Evolutionary conservation across 2,797 vertebrate genomes (phyloP), one percentile per base, ranked within the genome.

Genomic region (Epinephelus malabaricus): DNA sequence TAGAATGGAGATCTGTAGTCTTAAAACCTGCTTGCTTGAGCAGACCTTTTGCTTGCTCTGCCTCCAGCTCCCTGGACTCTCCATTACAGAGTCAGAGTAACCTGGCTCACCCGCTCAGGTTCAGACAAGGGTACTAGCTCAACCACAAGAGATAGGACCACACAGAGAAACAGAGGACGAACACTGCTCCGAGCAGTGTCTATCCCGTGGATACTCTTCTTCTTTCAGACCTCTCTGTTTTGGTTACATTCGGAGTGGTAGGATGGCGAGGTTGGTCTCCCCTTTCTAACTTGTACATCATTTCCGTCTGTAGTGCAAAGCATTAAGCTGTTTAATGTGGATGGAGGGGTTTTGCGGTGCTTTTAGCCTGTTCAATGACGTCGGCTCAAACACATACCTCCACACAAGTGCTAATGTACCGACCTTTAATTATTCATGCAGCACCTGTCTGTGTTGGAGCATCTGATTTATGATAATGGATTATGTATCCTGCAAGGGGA

Each of bases 341-440:
- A 82, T 85, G 76, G 85, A 89, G 63, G 82, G 79, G 68, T 83
- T 89, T 82, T 72, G 82, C 2, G 46, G 78, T 74, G 81, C 91
- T 92, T 93, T 93, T 92, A 93, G 88, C 74, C 82, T 73, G 79
- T 76, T 87, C 88, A 79, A 43, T 91, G 90, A 90, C 71, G 86
- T 79, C 27, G 55, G 59, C 86, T 82, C 84, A 76, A 86, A 89
- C 90, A 89, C 88, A 79, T 88, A 82, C 90, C 86, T 88, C 90
- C 84, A 84, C 91, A 86, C 87, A 84, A 91, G 91, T 88, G 88
- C 89, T 95, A 95, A 95, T 95, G 94, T 88, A 91, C 87, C 90
- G 83, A 89, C 92, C 94, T 94, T 95, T 95, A 95, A 95, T 95
- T 95, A 96, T 95, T 96, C 95, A 96, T 95, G 92, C 93, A 87